A percentile compares a stretch with the other conserved stretches of the same genome.
These are phyloP conservation scores for Sinocyclocheilus anshuiensis DNA, from an alignment of 2,113 vertebrate species.

Conservation along the genomic window DNA sequence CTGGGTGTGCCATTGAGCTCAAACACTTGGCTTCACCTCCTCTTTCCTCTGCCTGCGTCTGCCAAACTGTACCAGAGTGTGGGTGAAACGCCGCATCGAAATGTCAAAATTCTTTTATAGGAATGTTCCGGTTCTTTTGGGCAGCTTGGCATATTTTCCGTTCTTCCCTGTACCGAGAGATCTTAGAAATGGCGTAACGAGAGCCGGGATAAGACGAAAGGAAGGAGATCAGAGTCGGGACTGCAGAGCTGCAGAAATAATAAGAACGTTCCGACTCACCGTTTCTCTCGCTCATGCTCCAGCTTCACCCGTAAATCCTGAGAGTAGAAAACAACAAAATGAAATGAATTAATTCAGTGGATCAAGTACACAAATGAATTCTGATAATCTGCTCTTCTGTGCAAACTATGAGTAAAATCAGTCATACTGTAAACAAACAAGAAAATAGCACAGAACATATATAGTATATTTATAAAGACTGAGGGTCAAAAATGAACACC, in stretches of 20 bases:
- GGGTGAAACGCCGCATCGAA: conserved; percentile 27
- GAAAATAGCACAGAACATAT: background rate
- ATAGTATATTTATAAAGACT: background rate
- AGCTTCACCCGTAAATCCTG: conserved; percentile 91
- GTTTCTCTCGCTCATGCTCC: conserved; percentile 92
- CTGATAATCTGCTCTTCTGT: background rate
- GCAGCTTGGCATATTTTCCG: conserved; percentile 59
- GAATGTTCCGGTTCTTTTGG: conserved; percentile 36
- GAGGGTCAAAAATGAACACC: no score
- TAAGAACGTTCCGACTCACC: conserved; percentile 76
- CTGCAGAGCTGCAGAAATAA: conserved; percentile 63
- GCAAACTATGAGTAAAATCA: background rate
- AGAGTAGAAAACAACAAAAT: conserved; percentile 57
- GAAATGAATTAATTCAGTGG: background rate
- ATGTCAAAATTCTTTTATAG: conserved; percentile 36
- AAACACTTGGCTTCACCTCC: conserved; percentile 56
- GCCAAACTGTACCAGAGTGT: conserved; percentile 24
- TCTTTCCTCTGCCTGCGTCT: conserved; percentile 22
- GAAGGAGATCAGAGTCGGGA: conserved; percentile 35
- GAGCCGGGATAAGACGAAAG: conserved; percentile 24
- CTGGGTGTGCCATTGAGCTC: conserved; percentile 61
- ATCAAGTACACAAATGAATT: background rate
- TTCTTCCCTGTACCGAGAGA: conserved; percentile 63
- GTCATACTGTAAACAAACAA: background rate
- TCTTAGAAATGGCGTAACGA: conserved; percentile 61